These are phyloP conservation scores for Thalassophryne amazonica DNA, from an alignment of 2,797 vertebrate species.

Conservation along the genomic window DNA sequence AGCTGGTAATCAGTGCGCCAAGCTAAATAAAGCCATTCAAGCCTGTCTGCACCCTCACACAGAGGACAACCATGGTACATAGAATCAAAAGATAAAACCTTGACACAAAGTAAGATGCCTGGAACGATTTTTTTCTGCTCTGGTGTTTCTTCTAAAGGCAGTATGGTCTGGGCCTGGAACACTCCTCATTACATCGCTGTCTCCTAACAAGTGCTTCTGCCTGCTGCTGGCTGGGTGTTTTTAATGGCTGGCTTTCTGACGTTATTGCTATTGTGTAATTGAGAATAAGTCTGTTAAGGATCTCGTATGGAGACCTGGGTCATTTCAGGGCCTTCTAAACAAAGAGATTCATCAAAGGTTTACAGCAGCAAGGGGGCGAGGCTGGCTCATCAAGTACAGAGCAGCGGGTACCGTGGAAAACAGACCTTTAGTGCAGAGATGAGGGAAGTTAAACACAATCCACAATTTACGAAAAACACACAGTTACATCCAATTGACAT, in stretches of 20 bases:
- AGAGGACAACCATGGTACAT: not conserved
- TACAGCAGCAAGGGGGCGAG: not conserved
- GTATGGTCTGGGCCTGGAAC: slow-evolving; percentile 20
- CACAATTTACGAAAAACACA: too few relatives aligned
- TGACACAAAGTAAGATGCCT: slow-evolving; percentile 20
- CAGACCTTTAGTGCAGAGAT: not conserved
- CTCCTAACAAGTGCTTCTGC: slow-evolving; percentile 21
- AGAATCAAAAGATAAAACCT: not conserved
- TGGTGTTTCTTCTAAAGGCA: slow-evolving; percentile 21
- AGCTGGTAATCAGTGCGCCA: slow-evolving; percentile 25
- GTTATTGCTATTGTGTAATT: slow-evolving; percentile 23
- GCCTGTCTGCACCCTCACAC: slow-evolving; percentile 20
- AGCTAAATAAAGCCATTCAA: slow-evolving; percentile 33
- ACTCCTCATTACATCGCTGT: slow-evolving; percentile 33
- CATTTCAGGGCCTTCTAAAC: slow-evolving; percentile 27
- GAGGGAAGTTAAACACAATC: too few relatives aligned
- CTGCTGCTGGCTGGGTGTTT: slow-evolving; percentile 18
- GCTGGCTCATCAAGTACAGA: not conserved
- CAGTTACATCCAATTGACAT: too few relatives aligned
- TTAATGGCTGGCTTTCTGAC: slow-evolving; percentile 34
- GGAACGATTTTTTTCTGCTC: slow-evolving; percentile 19
- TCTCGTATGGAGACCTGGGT: slow-evolving; percentile 23
- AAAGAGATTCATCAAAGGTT: slow-evolving; percentile 23
- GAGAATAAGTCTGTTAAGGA: slow-evolving; percentile 29
- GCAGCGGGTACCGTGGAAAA: too few relatives aligned